These are phyloP conservation scores for Tinamus major DNA, from an alignment of 2,797 vertebrate genomes.

Conservation along the genomic window DNA sequence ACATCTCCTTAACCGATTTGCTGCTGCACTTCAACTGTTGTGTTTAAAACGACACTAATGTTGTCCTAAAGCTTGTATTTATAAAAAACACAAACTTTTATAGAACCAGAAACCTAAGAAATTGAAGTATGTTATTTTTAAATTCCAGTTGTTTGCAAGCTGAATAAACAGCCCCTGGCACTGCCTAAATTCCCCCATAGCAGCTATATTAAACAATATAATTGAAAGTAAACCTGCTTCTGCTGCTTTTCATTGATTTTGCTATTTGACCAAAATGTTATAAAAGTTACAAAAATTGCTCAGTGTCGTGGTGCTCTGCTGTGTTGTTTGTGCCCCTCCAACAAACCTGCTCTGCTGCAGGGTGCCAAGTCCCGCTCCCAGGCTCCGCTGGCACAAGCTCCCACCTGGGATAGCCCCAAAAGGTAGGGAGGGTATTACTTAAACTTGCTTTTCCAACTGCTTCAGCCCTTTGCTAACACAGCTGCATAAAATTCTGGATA, in stretches of 20 bases:
- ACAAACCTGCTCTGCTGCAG: not conserved
- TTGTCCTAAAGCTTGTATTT: not conserved
- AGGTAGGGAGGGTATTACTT: too few relatives aligned
- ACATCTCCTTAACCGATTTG: not conserved
- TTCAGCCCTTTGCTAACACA: not conserved
- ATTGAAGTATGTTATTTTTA: not conserved
- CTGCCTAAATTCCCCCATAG: not conserved
- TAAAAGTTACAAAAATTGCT: not conserved
- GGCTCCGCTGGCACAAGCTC: not conserved
- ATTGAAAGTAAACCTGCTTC: not conserved
- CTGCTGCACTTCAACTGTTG: not conserved
- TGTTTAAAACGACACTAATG: not conserved
- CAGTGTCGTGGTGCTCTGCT: not conserved
- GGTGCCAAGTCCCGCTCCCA: not conserved
- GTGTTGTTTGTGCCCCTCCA: fast-evolving
- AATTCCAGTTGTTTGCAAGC: not conserved
- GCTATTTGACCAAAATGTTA: not conserved
- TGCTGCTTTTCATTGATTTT: not conserved
- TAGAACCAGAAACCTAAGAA: not conserved
- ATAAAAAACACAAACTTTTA: not conserved
- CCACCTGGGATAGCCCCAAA: too few relatives aligned
- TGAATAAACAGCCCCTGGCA: not conserved
- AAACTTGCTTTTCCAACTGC: not conserved
- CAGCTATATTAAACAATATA: not conserved
- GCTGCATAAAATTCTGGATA: not conserved